Base-by-base conservation (phyloP, 2,888 invertebrate genomes). In the Chrysomela aeneicollis region DNA sequence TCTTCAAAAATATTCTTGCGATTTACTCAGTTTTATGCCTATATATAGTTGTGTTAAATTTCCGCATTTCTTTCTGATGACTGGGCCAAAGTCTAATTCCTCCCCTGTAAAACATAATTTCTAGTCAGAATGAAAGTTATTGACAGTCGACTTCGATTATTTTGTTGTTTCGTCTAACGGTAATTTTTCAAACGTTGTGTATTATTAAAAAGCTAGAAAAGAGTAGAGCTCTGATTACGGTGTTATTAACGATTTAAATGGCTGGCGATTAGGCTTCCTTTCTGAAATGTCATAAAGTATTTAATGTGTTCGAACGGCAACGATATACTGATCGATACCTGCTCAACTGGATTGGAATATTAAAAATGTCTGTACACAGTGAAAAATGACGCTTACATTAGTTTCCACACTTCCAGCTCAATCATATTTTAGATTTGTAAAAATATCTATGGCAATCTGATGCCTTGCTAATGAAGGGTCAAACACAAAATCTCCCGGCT, bases 191-290 rank as follows among this genome's bases (percentile, higher is more conserved):
- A 53, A n/a, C 18, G 53, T 12, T 42, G 49, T 65, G 50, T 46
- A 63, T 65, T 65, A 65, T 68, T 68, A 63, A 68, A 63, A 63
- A 68, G 46, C 51, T 52, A 50, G 59, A 65, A 70, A 72, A 70
- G 67, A 65, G 58, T 60, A 54, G 42, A n/a, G 64, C 69, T 71
- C 64, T 71, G 70, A 71, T 74, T 69, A 71, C 63, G 60, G 67
- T 65, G 66, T 74, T 72, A 73, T 73, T 70, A 73, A 59, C 72
- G 71, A 71, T 70, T 71, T 64, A 69, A 67, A 66, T 71, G 59
- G 49, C 52, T 61, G 59, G 61, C 52, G 58, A 46, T 57, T 61
- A 57, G 55, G 53, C 62, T 54, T 52, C 53, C 54, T 37, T 58
- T 63, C 63, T 64, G 55, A 61, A 42, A 47, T 55, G 60, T 64